Evolutionary conservation across 30 jellyfish, hydroid and myxozoan genomes (phyloP).

Genomic region (Aurelia aurita): DNA sequence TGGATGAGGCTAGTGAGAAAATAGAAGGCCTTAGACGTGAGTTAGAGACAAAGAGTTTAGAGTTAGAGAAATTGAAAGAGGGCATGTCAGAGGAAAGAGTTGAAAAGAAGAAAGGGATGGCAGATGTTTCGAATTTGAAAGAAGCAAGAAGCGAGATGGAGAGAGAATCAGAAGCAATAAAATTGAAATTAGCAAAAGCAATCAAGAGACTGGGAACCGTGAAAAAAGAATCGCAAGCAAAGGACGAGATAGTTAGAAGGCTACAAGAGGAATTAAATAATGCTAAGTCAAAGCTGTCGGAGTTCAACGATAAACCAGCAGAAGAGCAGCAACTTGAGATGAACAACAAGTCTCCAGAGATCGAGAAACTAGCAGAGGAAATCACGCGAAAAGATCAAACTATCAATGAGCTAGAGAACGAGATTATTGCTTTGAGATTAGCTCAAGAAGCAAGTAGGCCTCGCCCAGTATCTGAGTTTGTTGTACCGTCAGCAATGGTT

Average conservation of each 20-base stretch:
- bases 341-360: not conserved
- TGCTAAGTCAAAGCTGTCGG: not conserved
- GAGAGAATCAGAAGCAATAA: conserved; percentile 64
- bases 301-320: not conserved
- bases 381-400: conserved; percentile 9
- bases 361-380: conserved; percentile 7
- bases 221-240: conserved; percentile 66
- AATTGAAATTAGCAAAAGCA: conserved; percentile 74
- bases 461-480: not conserved
- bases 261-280: conserved; percentile 13
- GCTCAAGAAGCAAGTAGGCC: not conserved
- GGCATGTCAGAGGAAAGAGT: not conserved
- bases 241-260: conserved; percentile 42
- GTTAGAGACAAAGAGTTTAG: conserved; percentile 25
- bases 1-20: conserved; percentile 26
- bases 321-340: not conserved
- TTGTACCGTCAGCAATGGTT: conserved; percentile 1
- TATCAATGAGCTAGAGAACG: conserved; percentile 13
- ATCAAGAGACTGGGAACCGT: conserved; percentile 78
- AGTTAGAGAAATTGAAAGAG: conserved; percentile 24
- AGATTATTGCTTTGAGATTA: not conserved
- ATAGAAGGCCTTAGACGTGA: conserved; percentile 19
- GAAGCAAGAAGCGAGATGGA: conserved; percentile 4
- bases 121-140: conserved; percentile 2
- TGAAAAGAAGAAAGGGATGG: not conserved